Conservation (phyloP, 2,888 invertebrate species). For the Patella pellucida region DNA sequence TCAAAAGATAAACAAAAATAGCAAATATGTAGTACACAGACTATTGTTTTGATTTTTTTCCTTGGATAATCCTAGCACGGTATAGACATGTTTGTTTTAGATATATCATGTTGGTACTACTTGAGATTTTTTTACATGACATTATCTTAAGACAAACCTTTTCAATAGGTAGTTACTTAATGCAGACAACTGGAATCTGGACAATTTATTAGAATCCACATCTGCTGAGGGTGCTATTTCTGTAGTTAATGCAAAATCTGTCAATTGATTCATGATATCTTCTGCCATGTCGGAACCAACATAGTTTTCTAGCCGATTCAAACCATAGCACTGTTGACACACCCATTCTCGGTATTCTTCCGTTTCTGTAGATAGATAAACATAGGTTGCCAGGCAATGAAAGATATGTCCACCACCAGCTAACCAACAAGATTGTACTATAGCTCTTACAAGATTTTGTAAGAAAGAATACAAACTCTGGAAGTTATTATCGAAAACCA, state of each 20-base stretch:
- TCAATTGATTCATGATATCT: slow-evolving; percentile 45
- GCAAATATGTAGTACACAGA: no score
- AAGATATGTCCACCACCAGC: no score
- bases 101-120: no score
- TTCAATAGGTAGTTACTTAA: slow-evolving; percentile 41
- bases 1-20: no score
- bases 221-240: not conserved
- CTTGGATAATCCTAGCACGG: no score
- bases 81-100: not conserved
- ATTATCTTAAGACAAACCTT: slow-evolving; percentile 32
- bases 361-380: slow-evolving; percentile 36
- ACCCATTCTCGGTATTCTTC: slow-evolving; percentile 58
- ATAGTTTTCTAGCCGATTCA: slow-evolving; percentile 49
- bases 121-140: no score
- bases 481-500: no score
- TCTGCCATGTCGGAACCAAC: slow-evolving; percentile 51
- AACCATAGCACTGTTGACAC: slow-evolving; percentile 56
- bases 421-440: no score
- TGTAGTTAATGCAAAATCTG: slow-evolving; percentile 41
- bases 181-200: slow-evolving; percentile 37
- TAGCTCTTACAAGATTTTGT: no score
- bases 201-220: slow-evolving; percentile 28
- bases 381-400: no score
- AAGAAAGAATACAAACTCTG: no score
- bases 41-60: no score